A percentile compares a stretch with the other conserved stretches of the same genome.
Evolutionary conservation across 2,888 invertebrate genomes (phyloP).

Genomic region (Cistogaster globosa): DNA sequence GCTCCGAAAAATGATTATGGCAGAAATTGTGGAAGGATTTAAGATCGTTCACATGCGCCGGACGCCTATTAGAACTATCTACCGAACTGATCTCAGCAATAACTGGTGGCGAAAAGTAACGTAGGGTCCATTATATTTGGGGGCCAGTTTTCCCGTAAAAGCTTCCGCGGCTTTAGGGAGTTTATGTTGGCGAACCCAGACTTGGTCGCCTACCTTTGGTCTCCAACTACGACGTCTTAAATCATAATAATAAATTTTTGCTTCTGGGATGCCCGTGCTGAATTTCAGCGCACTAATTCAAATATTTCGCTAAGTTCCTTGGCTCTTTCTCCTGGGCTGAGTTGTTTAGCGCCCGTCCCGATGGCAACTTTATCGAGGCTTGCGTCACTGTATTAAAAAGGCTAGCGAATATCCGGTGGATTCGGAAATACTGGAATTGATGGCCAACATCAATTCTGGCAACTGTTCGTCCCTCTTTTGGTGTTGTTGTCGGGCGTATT

Average conservation of each 20-base stretch:
- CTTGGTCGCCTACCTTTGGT: background rate
- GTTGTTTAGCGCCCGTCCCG: background rate
- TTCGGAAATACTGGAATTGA: conserved; percentile 22
- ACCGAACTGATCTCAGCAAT: no score
- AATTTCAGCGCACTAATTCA: background rate
- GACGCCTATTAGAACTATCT: no score
- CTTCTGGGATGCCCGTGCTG: no score
- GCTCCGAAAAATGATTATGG: no score
- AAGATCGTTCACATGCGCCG: no score
- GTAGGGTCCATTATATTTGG: background rate
- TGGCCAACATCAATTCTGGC: conserved; percentile 7
- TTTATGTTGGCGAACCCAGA: background rate
- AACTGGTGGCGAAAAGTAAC: no score
- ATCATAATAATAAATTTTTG: no score
- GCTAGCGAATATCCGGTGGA: conserved; percentile 26
- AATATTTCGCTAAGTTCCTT: background rate
- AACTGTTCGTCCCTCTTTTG: background rate
- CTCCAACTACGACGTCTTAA: no score
- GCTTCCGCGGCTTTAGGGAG: conserved; percentile 1
- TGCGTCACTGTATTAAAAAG: conserved; percentile 10
- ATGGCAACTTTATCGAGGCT: conserved; percentile 18
- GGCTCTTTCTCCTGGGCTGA: background rate
- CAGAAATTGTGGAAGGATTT: no score
- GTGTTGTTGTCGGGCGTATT: background rate
- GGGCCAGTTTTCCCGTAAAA: conserved; percentile 15